Conservation (phyloP, 2,888 invertebrate species). For the Catotricha subobsoleta region DNA sequence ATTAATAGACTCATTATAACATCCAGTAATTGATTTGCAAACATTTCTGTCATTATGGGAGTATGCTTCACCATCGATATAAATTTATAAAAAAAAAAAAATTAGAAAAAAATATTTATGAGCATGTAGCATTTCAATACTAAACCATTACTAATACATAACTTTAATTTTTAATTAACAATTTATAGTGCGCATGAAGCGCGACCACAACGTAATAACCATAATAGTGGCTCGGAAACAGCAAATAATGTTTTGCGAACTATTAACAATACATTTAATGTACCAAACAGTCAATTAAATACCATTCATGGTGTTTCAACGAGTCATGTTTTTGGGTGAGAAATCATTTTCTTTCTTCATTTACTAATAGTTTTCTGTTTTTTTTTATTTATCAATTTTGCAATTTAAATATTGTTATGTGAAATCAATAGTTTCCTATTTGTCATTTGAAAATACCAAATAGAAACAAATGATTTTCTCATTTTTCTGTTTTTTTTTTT, state of each 20-base stretch:
- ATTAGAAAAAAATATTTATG: too few relatives aligned
- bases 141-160: too few relatives aligned
- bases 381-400: not conserved
- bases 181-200: slow-evolving; percentile 5
- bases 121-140: too few relatives aligned
- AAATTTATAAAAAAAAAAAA: too few relatives aligned
- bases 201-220: not conserved
- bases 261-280: slow-evolving; percentile 27
- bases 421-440: not conserved
- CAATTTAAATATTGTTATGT: not conserved
- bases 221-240: slow-evolving; percentile 4
- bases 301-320: slow-evolving; percentile 22
- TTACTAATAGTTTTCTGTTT: not conserved
- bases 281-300: slow-evolving; percentile 29
- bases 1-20: too few relatives aligned
- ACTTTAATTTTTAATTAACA: not conserved
- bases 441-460: not conserved
- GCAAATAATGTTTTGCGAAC: slow-evolving; percentile 25
- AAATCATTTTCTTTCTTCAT: not conserved
- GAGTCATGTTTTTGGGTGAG: slow-evolving; percentile 10
- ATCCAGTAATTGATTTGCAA: too few relatives aligned
- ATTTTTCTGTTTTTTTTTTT: not conserved
- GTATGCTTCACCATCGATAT: too few relatives aligned
- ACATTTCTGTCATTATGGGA: too few relatives aligned
- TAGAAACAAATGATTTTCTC: not conserved